These are phyloP conservation scores for Anableps anableps DNA, from an alignment of 2,797 vertebrate genomes.

Conservation along the genomic window DNA sequence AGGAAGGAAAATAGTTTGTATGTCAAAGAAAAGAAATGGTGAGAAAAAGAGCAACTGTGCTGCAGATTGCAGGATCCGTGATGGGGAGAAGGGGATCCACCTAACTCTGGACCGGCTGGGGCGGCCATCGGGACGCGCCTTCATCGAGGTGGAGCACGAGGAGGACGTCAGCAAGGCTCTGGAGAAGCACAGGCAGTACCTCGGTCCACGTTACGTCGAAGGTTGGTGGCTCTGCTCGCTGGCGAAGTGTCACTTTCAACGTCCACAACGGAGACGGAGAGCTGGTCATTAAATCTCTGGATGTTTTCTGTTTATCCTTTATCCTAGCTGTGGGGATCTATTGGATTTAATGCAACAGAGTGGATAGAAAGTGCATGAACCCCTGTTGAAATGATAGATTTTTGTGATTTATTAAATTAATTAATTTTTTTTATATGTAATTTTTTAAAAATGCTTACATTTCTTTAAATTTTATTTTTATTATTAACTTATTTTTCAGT, in stretches of 20 bases:
- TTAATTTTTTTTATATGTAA: too few species aligned
- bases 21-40: not conserved
- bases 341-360: not conserved
- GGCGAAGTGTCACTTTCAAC: too few species aligned
- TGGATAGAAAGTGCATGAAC: not conserved
- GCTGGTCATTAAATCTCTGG: not conserved
- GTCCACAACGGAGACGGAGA: not conserved
- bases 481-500: too few species aligned
- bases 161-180: constrained; percentile 90
- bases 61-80: constrained; percentile 88
- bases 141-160: constrained; percentile 91
- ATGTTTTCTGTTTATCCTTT: not conserved
- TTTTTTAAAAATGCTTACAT: too few species aligned
- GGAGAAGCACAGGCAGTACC: constrained; percentile 89
- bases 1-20: too few species aligned
- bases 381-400: not conserved
- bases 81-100: constrained; percentile 89
- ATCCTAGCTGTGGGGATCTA: not conserved
- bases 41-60: not conserved
- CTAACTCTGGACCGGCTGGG: constrained; percentile 85
- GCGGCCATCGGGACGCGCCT: constrained; percentile 86
- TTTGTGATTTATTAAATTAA: too few species aligned
- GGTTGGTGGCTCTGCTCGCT: constrained; percentile 70
- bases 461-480: too few species aligned
- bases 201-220: constrained; percentile 93